Evolutionary conservation across 2,888 invertebrate species (phyloP), one percentile per base, ranked within the genome.

Genomic region (Orthosia gracilis): DNA sequence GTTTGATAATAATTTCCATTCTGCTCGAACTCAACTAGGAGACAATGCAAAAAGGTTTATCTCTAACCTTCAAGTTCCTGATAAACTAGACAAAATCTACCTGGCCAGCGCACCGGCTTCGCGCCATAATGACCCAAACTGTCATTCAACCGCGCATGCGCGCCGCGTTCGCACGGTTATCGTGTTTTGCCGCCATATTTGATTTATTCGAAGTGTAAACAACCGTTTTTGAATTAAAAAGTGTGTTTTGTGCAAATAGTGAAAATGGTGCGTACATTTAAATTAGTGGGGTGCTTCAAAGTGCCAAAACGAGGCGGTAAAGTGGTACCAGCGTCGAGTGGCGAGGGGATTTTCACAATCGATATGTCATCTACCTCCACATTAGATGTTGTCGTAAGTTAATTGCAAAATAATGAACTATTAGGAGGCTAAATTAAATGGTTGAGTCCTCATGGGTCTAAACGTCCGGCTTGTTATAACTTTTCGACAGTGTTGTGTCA

Each of bases 311-410:
- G 95, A 65, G 85, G 89, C 12, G 76, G 90, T 13, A 96, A 95
- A 90, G 95, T 96, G 80, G 93, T 93, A 1, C 96, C 96, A 3
- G 89, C 92, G 0, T 83, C 89, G 2, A 91, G 89, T 81, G 91
- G 89, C 3, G 94, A 94, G 50, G 94, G 94, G 17, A 93, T 96
- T 63, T 96, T 90, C 78, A 95, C 95, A 61, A 95, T 96, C 50
- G 94, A 91, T 75, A 92, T 94, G 94, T 94, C 94, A 7, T 94
- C 94, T 63, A 93, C 94, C 15, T 93, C 94, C 11, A 96, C 96
- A 13, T 84, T 96, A 88, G 95, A 96, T 89, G 91, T 95, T 57
- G 91, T 92, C 54, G 96, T 95, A 89, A 94, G 95, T 94, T 82
- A 83, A 82, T 82, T 76, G 73, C 79, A 82, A 87, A 82, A 77